Conservation (phyloP, 2,113 vertebrate species). For the Setophaga kirtlandii region DNA sequence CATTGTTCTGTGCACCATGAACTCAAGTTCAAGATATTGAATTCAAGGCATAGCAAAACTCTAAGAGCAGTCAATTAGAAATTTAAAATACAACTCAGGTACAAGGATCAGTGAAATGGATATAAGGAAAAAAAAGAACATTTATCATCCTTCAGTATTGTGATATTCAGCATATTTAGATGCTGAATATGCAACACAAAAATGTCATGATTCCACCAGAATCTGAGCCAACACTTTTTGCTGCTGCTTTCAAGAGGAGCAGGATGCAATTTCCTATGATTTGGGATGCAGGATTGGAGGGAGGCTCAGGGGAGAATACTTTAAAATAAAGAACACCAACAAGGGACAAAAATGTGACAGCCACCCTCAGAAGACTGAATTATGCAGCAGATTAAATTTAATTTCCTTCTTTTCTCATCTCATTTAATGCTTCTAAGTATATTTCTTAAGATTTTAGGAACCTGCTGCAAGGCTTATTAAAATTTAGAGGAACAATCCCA, state of each 20-base stretch:
- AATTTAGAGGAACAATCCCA: neutral
- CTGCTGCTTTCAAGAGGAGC: neutral
- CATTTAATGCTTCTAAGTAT: neutral
- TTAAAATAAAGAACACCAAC: neutral
- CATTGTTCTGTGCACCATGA: neutral
- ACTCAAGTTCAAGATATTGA: neutral
- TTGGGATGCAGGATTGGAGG: neutral
- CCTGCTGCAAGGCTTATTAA: neutral
- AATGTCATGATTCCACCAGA: neutral
- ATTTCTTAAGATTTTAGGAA: neutral
- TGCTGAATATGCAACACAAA: neutral
- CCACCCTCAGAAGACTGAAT: neutral
- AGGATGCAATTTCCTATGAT: neutral
- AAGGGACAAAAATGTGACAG: neutral
- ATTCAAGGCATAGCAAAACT: neutral
- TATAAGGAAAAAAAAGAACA: neutral
- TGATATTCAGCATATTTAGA: neutral
- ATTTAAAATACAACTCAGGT: neutral
- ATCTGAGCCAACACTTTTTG: neutral
- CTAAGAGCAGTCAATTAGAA: neutral
- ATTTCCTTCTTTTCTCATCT: neutral
- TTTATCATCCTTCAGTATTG: neutral
- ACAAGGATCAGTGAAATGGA: neutral
- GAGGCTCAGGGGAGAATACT: neutral
- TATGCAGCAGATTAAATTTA: neutral